Percentiles rank a stretch among this genome's conserved stretches.
Conservation (phyloP, 2,888 invertebrate species). For the Ptilodon capucinus region DNA sequence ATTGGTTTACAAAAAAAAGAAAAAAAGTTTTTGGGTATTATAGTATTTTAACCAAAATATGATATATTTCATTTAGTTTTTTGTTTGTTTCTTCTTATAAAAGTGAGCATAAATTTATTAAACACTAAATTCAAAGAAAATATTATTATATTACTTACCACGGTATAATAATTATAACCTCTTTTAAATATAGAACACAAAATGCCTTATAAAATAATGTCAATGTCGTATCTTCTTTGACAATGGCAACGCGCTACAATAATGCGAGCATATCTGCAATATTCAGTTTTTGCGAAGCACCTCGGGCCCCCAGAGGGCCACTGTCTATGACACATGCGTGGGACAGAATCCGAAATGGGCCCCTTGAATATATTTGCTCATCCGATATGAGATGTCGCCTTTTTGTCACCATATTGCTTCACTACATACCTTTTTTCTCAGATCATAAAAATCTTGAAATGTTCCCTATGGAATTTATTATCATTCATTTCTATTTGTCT, state of each 20-base stretch:
- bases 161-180: too few relatives aligned
- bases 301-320: constrained; percentile 62
- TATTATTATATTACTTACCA: too few relatives aligned
- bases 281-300: constrained; percentile 74
- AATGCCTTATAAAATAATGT: too few relatives aligned
- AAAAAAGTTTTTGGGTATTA: too few relatives aligned
- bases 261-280: constrained; percentile 79
- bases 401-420: constrained; percentile 70
- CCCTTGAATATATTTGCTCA: constrained; percentile 77
- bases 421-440: constrained; percentile 34
- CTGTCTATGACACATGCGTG: constrained; percentile 75
- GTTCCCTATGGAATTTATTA: not conserved
- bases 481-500: not conserved
- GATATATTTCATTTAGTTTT: too few relatives aligned
- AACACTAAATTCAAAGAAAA: too few relatives aligned
- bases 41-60: too few relatives aligned
- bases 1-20: too few relatives aligned
- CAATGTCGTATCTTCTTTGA: constrained; percentile 36
- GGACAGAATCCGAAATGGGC: constrained; percentile 65
- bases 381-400: constrained; percentile 65
- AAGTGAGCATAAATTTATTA: too few relatives aligned
- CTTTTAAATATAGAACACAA: too few relatives aligned
- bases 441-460: constrained; percentile 12
- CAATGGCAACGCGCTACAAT: constrained; percentile 54
- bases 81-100: too few relatives aligned